Evolutionary conservation across 2,113 vertebrate species (phyloP), one percentile per base, ranked within the genome.

Genomic region (Halichoerus grypus): DNA sequence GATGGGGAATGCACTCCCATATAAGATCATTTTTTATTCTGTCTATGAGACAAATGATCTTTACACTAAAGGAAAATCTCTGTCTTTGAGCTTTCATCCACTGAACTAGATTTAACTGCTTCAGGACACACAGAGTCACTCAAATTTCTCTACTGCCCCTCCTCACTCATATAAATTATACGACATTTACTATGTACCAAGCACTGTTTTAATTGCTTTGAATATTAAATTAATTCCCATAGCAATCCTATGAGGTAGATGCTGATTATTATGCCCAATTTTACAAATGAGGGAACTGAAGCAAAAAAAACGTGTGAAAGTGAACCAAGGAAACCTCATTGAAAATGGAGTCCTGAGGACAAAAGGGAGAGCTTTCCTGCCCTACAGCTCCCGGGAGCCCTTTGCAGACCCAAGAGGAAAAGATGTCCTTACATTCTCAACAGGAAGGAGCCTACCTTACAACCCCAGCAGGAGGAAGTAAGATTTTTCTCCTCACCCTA

Each of bases 51-150:
- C 26, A 46, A 42, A 80, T 69, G 79, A 89, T 49, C 76, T 76
- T 97, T 81, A 79, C 2, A 53, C 14, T 77, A 33, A 89, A 19
- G 57, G 46, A 85, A 96, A 91, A 92, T 61, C 46, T 85, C 13
- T 88, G n/a, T 74, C 10, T 63, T 92, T 74, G 24, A 53, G 9
- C 95, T 69, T 94, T 94, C 36, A 94, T 26, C 5, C 19, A 39
- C 57, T 89, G 36, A 33, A 57, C 21, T 82, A 91, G 22, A 85
- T 86, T 82, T n/a, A 92, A 86, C 15, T 79, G 28, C 21, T 82
- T 91, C 10, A 96, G 49, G 49, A 91, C 3, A 67, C 10, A 85
- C 1, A 74, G 33, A 72, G 13, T 8, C 51, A 72, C 42, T 90
- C 9, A 36, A 87, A 94, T 92, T 79, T 94, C 14, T 95, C 65